These are phyloP conservation scores for Barnardius zonarius DNA, from an alignment of 2,113 vertebrate genomes.

Conservation along the genomic window DNA sequence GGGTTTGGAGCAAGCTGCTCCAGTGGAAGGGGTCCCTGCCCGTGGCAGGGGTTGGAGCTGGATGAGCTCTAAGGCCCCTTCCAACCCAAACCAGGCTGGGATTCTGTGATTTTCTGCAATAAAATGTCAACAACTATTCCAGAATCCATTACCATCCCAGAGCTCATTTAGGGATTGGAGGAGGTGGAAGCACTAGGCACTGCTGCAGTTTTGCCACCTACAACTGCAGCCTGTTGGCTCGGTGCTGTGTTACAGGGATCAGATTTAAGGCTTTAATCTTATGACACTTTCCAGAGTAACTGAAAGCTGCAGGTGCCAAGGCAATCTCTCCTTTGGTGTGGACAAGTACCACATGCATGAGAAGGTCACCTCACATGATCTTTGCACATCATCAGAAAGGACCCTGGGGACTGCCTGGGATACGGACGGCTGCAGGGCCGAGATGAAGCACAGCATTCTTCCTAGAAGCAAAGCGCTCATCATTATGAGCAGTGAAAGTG, in stretches of 20 bases:
- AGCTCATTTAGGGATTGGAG: background rate
- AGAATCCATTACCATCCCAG: background rate
- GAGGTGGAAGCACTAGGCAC: background rate
- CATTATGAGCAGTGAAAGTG: background rate
- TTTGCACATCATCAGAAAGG: background rate
- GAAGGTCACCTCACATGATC: background rate
- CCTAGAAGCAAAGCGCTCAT: background rate
- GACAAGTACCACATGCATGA: background rate
- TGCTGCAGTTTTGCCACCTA: background rate
- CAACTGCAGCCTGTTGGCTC: background rate
- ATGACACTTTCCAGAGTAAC: background rate
- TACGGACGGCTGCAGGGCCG: fast-evolving
- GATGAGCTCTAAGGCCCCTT: background rate
- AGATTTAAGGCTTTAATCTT: background rate
- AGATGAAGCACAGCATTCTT: background rate
- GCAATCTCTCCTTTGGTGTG: background rate
- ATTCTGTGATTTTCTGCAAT: background rate
- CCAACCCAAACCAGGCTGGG: background rate
- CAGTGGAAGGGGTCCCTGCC: background rate
- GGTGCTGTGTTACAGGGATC: background rate
- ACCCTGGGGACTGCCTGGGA: background rate
- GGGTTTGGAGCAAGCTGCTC: background rate
- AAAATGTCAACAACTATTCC: background rate
- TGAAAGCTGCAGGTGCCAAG: background rate
- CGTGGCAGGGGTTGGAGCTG: background rate